Evolutionary conservation across 2,888 invertebrate species (phyloP).

Genomic region (Tigriopus californicus): DNA sequence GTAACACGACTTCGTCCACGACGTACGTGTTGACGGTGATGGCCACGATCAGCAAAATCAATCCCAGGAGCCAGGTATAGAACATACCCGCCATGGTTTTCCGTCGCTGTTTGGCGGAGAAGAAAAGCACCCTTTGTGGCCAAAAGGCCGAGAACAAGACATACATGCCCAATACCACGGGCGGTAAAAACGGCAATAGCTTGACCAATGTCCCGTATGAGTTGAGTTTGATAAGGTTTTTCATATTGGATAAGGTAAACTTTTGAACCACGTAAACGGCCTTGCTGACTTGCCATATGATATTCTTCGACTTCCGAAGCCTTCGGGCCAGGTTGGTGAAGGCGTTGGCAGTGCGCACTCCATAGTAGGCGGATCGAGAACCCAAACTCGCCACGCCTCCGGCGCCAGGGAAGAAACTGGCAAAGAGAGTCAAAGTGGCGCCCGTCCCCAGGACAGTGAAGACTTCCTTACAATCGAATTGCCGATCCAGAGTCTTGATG

Average conservation of each 20-base stretch:
- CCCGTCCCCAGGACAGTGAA: slow-evolving; percentile 9
- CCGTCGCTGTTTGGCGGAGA: slow-evolving; percentile 9
- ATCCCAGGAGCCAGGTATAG: neutral
- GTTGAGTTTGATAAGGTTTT: slow-evolving; percentile 2
- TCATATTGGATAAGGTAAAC: neutral
- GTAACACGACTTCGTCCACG: neutral
- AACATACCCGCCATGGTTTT: neutral
- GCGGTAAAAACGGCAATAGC: slow-evolving; percentile 13
- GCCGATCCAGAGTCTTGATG: slow-evolving; percentile 2
- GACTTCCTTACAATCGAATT: slow-evolving; percentile 7
- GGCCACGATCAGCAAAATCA: slow-evolving; percentile 4
- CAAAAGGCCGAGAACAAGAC: slow-evolving; percentile 11
- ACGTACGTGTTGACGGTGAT: slow-evolving; percentile 8
- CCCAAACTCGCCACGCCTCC: neutral
- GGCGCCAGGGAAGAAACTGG: slow-evolving; percentile 8
- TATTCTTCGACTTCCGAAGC: neutral
- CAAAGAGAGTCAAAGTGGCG: slow-evolving; percentile 1
- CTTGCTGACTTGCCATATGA: slow-evolving; percentile 6
- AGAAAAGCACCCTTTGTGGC: slow-evolving; percentile 13
- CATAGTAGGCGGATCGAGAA: slow-evolving; percentile 12
- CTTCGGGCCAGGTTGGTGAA: slow-evolving; percentile 9
- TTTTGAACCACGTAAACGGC: neutral
- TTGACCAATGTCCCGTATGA: neutral
- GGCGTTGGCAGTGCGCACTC: slow-evolving; percentile 11
- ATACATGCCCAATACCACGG: slow-evolving; percentile 12